Percentiles rank a stretch among this genome's conserved stretches.
These are phyloP conservation scores for Orussus abietinus DNA, from an alignment of 1,140 invertebrate species.

Conservation along the genomic window DNA sequence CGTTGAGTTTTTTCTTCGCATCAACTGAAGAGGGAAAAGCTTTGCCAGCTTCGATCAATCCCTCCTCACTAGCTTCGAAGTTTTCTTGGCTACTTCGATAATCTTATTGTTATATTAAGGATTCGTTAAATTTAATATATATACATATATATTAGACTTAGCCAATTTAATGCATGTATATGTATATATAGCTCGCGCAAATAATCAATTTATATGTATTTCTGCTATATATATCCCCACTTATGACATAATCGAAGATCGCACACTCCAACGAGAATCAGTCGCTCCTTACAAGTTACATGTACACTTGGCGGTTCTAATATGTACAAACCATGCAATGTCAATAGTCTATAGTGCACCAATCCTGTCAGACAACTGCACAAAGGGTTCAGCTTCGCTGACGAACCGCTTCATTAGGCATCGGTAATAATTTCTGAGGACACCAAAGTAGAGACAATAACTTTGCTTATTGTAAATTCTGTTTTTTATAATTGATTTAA, in stretches of 20 bases:
- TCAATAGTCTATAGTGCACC: constrained; percentile 22
- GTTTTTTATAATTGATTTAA: no score
- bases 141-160: constrained; percentile 19
- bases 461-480: no score
- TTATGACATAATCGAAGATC: constrained; percentile 10
- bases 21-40: no score
- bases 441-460: no score
- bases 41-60: no score
- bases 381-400: constrained; percentile 25
- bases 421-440: no score
- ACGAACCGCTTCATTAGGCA: no score
- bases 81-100: no score
- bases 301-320: constrained; percentile 22
- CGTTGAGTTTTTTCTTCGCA: no score
- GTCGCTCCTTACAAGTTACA: constrained; percentile 15
- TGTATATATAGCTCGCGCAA: not conserved
- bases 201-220: constrained; percentile 2
- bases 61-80: no score
- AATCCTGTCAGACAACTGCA: constrained; percentile 31
- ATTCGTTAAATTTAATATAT: no score
- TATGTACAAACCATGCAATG: constrained; percentile 38
- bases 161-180: constrained; percentile 16
- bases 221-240: constrained; percentile 8
- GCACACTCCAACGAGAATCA: constrained; percentile 2
- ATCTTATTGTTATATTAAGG: no score